Percentiles rank a stretch among this genome's conserved stretches.
phyloP scores from a whole-genome alignment of 2,888 invertebrate species.

The Petrophora chlorosata region DNA sequence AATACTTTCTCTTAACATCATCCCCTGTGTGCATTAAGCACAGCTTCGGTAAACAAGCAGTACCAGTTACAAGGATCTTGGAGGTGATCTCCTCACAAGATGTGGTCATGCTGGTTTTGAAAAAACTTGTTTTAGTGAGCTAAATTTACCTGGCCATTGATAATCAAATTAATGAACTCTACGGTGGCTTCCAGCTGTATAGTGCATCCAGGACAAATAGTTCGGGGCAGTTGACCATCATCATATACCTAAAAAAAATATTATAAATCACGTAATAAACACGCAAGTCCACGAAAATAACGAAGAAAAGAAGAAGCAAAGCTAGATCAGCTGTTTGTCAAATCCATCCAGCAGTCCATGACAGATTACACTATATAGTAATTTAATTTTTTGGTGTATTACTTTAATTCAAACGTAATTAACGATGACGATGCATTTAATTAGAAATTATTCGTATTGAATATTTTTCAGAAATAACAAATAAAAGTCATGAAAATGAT shows the following conservation, averaged over 20 bases:
- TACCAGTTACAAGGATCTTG: too few relatives aligned
- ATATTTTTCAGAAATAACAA: too few relatives aligned
- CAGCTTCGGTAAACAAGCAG: too few relatives aligned
- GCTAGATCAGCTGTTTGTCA: conserved; percentile 11
- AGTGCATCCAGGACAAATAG: conserved; percentile 90
- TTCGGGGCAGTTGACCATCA: conserved; percentile 87
- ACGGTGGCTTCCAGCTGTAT: conserved; percentile 89
- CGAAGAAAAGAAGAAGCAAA: too few relatives aligned
- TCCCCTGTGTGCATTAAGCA: too few relatives aligned
- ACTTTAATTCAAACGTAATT: background rate
- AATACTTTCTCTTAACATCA: too few relatives aligned
- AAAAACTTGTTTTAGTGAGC: background rate
- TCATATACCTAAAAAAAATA: conserved; percentile 85
- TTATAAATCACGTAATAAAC: too few relatives aligned
- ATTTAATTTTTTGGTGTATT: too few relatives aligned
- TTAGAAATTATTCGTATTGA: background rate
- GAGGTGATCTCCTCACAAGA: too few relatives aligned
- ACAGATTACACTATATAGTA: too few relatives aligned
- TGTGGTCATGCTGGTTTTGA: background rate
- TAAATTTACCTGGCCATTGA: conserved; percentile 85
- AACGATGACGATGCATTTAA: background rate
- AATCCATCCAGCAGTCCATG: too few relatives aligned
- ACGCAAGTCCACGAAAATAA: too few relatives aligned
- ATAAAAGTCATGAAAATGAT: conserved; percentile 61
- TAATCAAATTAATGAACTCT: conserved; percentile 88